phyloP scores from a whole-genome alignment of 2,888 invertebrate genomes.

The Chymomyza procnemis region DNA sequence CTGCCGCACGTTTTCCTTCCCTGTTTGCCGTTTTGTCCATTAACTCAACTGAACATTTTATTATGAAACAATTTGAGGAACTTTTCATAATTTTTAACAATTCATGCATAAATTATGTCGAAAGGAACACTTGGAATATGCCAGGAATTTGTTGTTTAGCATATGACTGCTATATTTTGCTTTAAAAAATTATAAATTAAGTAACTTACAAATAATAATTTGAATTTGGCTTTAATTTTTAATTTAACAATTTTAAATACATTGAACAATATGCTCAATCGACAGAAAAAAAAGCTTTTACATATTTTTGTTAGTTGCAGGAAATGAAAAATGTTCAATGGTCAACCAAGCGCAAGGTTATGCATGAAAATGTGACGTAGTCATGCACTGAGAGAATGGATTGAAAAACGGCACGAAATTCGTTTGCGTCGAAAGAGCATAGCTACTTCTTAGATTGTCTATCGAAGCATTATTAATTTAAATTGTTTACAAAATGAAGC shows the following conservation, averaged over 20 bases:
- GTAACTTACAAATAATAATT: background rate
- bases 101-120: background rate
- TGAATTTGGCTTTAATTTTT: background rate
- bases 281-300: background rate
- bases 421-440: background rate
- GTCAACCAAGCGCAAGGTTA: background rate
- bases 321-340: background rate
- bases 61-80: conserved; percentile 45
- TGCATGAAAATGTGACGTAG: background rate
- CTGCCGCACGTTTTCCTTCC: background rate
- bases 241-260: background rate
- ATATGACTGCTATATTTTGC: conserved; percentile 19
- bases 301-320: background rate
- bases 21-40: too few species aligned
- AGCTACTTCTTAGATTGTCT: too few species aligned
- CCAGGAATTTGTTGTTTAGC: conserved; percentile 13
- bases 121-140: conserved; percentile 8
- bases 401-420: background rate
- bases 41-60: conserved; percentile 21
- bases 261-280: too few species aligned
- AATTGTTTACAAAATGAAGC: too few species aligned
- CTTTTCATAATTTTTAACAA: conserved; percentile 34
- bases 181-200: background rate
- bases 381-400: background rate
- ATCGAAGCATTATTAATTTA: too few species aligned